A percentile compares a stretch with the other conserved stretches of the same genome.
Evolutionary conservation across 2,113 vertebrate genomes (phyloP).

Genomic region (Thomomys bottae): DNA sequence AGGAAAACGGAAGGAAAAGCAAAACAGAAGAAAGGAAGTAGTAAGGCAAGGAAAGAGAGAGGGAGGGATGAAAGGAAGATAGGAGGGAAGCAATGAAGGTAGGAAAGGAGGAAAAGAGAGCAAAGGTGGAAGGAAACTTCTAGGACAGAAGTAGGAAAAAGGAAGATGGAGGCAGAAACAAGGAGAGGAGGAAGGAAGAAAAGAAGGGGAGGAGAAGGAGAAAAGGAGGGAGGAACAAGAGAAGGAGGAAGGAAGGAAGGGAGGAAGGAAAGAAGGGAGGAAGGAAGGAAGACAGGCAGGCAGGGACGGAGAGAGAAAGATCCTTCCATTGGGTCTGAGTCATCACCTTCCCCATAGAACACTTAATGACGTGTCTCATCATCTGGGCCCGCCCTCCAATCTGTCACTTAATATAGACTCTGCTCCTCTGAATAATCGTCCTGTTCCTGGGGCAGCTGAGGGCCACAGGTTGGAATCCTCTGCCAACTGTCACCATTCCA

Average conservation of each 20-base stretch:
- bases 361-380: slow-evolving; percentile 58
- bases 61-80: neutral
- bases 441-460: slow-evolving; percentile 87
- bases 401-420: slow-evolving; percentile 84
- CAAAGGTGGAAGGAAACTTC: neutral
- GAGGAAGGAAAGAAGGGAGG: no score
- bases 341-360: neutral
- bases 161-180: neutral
- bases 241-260: neutral
- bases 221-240: no score
- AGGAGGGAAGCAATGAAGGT: no score
- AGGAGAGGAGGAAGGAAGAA: neutral
- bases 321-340: slow-evolving; percentile 6
- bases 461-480: slow-evolving; percentile 82
- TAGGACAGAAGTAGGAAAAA: no score
- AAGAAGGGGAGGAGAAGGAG: no score
- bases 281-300: neutral
- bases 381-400: slow-evolving; percentile 69
- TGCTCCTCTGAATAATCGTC: slow-evolving; percentile 87
- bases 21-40: neutral
- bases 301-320: neutral
- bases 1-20: neutral
- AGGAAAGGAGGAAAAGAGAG: no score
- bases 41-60: neutral
- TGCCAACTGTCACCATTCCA: slow-evolving; percentile 77